phyloP scores from a whole-genome alignment of 2,888 invertebrate species.

The Notocelia uddmanniana region DNA sequence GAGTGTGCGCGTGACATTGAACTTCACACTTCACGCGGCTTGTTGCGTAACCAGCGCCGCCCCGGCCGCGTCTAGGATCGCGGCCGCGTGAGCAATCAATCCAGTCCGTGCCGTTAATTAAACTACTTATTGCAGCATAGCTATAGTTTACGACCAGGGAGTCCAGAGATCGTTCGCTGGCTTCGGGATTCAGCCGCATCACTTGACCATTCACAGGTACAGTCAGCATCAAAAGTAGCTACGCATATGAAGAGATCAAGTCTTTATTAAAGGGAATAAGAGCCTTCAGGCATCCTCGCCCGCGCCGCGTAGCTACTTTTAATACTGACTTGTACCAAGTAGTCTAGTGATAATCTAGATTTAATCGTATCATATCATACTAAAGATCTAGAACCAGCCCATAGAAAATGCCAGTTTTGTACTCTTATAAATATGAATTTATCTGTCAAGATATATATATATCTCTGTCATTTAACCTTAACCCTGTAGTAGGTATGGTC shows the following conservation, averaged over 20 bases:
- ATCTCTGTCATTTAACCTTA: neutral
- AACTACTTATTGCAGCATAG: slow-evolving; percentile 48
- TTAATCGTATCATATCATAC: neutral
- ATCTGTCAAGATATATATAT: neutral
- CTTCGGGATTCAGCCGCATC: neutral
- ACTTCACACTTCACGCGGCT: slow-evolving; percentile 83
- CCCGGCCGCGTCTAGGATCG: slow-evolving; percentile 52
- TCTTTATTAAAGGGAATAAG: no score
- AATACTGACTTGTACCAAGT: no score
- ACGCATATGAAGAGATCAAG: no score
- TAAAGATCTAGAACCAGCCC: neutral
- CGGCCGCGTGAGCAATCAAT: slow-evolving; percentile 49
- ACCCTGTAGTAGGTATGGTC: neutral
- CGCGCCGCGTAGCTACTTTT: no score
- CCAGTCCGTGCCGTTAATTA: slow-evolving; percentile 47
- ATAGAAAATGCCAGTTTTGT: neutral
- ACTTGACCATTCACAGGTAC: neutral
- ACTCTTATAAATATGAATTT: neutral
- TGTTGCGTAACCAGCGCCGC: slow-evolving; percentile 75
- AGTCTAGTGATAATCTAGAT: no score
- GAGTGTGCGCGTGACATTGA: slow-evolving; percentile 82
- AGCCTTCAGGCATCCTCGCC: no score
- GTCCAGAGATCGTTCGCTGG: neutral
- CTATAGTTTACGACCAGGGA: slow-evolving; percentile 8
- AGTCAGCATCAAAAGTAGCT: no score